phyloP scores from a whole-genome alignment of 2,113 vertebrate genomes.

The Labrus mixtus region DNA sequence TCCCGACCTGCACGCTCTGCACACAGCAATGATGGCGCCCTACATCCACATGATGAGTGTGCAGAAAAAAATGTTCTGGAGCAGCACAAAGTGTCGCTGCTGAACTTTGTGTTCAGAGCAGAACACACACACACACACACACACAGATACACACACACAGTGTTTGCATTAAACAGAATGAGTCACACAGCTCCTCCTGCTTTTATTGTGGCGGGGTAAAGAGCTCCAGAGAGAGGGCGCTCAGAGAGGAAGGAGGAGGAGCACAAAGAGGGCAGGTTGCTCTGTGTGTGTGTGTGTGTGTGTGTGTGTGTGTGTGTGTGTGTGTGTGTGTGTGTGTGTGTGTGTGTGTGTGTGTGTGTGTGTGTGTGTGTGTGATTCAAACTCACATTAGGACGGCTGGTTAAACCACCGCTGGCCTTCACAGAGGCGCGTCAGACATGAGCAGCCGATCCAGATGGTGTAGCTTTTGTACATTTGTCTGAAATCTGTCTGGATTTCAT shows the following conservation, averaged over 20 bases:
- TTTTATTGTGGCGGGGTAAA: constrained; percentile 33
- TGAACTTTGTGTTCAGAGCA: too few species aligned
- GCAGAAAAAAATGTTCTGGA: too few species aligned
- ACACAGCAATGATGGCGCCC: too few species aligned
- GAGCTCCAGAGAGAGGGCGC: constrained; percentile 52
- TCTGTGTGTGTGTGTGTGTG: too few species aligned
- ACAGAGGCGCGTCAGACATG: constrained; percentile 3
- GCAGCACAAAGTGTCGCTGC: too few species aligned
- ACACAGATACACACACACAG: constrained; percentile 23
- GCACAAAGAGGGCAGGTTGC: constrained; percentile 36
- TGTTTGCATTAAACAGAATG: constrained; percentile 37
- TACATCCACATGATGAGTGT: too few species aligned
- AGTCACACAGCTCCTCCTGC: constrained; percentile 48
- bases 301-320: too few species aligned
- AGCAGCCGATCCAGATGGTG: constrained; percentile 47
- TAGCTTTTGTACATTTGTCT: constrained; percentile 54
- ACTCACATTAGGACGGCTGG: constrained; percentile 8
- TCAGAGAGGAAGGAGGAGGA: constrained; percentile 24
- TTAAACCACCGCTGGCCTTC: constrained; percentile 5
- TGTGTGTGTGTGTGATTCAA: not conserved
- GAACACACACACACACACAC: too few species aligned
- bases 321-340: too few species aligned
- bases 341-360: too few species aligned
- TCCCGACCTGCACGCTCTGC: too few species aligned
- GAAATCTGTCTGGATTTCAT: constrained; percentile 76